A percentile compares a stretch with the other conserved stretches of the same genome.
Conservation (phyloP, 2,113 vertebrate genomes). For the Colaptes auratus region DNA sequence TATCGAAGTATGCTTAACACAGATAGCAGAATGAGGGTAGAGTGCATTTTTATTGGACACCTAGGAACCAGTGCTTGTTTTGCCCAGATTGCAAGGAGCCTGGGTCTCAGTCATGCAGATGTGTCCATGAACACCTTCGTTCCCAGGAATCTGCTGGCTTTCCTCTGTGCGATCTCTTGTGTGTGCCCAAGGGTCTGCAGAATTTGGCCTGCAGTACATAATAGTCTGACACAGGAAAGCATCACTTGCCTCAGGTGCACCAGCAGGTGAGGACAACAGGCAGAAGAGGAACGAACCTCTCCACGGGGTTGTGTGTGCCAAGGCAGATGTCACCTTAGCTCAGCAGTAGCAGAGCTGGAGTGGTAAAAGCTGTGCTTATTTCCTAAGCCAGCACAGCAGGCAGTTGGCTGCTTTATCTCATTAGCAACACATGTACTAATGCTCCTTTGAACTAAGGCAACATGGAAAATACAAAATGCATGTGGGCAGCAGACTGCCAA, state of each 20-base stretch:
- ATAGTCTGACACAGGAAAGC: slow-evolving; percentile 5
- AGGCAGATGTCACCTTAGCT: neutral
- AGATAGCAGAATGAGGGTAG: slow-evolving; percentile 14
- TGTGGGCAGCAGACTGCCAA: neutral
- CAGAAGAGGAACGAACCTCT: slow-evolving; percentile 44
- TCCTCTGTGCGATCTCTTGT: neutral
- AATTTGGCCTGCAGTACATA: neutral
- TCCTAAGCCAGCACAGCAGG: neutral
- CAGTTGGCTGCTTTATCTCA: neutral
- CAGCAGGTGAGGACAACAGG: slow-evolving; percentile 41
- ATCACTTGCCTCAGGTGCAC: slow-evolving; percentile 47
- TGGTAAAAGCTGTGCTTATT: neutral
- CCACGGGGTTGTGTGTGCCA: neutral
- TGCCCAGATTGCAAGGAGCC: slow-evolving; percentile 15
- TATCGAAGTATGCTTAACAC: neutral
- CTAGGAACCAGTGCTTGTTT: neutral
- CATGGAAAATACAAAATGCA: neutral
- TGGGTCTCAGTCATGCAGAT: accelerated
- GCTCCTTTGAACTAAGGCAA: neutral
- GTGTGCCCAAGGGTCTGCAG: neutral
- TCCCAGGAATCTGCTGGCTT: neutral
- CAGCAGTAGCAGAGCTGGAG: neutral
- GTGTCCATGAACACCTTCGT: neutral
- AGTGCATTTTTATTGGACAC: neutral
- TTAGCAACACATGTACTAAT: neutral